A percentile compares a stretch with the other conserved stretches of the same genome.
Conservation (phyloP, 1,140 invertebrate genomes). For the Trissolcus basalis region DNA sequence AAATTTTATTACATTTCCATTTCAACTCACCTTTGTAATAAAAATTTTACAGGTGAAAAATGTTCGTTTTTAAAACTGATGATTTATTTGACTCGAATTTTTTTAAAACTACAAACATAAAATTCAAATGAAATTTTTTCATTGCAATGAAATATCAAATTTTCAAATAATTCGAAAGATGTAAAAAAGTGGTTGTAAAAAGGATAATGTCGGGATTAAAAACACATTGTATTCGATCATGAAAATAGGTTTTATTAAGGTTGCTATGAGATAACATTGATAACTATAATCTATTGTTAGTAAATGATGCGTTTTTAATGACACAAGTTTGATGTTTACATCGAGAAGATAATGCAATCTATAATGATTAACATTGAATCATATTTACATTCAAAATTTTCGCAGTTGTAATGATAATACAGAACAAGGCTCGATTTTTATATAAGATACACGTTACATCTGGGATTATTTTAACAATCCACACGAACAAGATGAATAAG, state of each 20-base stretch:
- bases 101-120: no score
- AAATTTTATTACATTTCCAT: no score
- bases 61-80: no score
- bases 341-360: constrained; percentile 28
- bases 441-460: constrained; percentile 12
- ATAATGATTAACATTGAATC: constrained; percentile 36
- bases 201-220: no score
- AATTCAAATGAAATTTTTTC: no score
- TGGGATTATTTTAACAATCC: constrained; percentile 22
- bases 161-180: no score
- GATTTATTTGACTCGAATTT: no score
- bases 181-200: no score
- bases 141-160: no score
- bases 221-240: constrained; percentile 12
- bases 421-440: constrained; percentile 26
- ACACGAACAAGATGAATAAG: constrained; percentile 17
- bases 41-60: no score
- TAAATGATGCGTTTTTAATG: constrained; percentile 20
- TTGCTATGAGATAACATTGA: constrained; percentile 35
- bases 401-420: constrained; percentile 15
- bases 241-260: constrained; percentile 41
- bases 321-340: constrained; percentile 16
- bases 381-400: constrained; percentile 43
- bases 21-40: no score
- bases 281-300: constrained; percentile 16